Evolutionary conservation across 2,113 vertebrate genomes (phyloP).

Genomic region (Zonotrichia leucophrys): DNA sequence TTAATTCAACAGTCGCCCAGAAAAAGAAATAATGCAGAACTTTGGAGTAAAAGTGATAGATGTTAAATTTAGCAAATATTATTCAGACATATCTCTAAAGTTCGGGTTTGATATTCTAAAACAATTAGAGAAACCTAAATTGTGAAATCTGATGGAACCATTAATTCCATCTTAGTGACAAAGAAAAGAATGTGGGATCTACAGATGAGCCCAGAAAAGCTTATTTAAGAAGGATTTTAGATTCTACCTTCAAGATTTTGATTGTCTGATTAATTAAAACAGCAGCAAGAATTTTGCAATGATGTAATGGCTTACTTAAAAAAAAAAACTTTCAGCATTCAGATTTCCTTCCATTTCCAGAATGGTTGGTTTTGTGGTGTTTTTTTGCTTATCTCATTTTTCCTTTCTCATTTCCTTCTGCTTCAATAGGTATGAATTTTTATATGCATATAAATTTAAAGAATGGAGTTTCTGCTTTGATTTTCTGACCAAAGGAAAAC

Average conservation of each 20-base stretch:
- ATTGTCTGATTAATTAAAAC: background rate
- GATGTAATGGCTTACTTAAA: background rate
- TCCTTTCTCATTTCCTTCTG: background rate
- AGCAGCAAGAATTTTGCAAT: background rate
- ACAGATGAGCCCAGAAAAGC: background rate
- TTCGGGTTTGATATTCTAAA: background rate
- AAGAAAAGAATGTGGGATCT: background rate
- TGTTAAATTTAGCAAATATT: background rate
- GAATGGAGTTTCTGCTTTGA: accelerated
- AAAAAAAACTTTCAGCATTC: background rate
- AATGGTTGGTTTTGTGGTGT: accelerated
- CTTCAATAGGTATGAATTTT: background rate
- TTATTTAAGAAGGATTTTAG: background rate
- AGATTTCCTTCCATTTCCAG: background rate
- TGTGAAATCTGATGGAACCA: background rate
- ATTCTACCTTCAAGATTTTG: background rate
- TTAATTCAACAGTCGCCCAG: background rate
- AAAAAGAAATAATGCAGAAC: background rate
- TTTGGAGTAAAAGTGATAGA: background rate
- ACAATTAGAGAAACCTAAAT: background rate
- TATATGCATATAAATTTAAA: background rate
- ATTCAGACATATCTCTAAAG: background rate
- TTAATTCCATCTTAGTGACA: background rate
- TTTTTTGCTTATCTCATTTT: background rate
- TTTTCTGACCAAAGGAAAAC: background rate